Evolutionary conservation across 2,797 vertebrate species (phyloP).

Genomic region (Muscicapa comitata): DNA sequence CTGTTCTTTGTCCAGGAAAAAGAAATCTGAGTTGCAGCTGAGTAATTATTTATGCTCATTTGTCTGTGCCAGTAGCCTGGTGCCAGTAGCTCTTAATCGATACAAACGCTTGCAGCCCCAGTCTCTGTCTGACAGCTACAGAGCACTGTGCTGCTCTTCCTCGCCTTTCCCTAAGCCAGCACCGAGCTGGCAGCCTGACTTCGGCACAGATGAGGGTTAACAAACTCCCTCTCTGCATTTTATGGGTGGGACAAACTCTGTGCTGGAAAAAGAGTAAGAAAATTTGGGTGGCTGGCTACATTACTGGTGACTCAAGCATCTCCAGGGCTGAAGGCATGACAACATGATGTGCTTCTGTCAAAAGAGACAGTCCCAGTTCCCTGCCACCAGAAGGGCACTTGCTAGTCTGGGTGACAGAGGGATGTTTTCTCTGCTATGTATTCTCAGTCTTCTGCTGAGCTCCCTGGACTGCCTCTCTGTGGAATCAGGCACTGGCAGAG

Average conservation of each 20-base stretch:
- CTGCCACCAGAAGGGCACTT: not conserved
- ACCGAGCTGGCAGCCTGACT: not conserved
- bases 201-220: not conserved
- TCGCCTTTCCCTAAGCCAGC: not conserved
- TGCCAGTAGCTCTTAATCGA: not conserved
- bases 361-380: not conserved
- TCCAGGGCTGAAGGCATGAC: not conserved
- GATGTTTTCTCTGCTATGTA: not conserved
- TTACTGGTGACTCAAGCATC: not conserved
- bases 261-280: not conserved
- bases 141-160: not conserved
- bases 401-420: not conserved
- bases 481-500: not conserved
- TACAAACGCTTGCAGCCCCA: not conserved
- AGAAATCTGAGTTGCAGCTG: constrained; percentile 10
- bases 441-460: not conserved
- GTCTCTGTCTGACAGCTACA: not conserved
- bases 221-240: not conserved
- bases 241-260: not conserved
- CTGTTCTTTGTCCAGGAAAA: constrained; percentile 14
- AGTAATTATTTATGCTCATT: constrained; percentile 17
- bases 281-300: not conserved
- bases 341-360: not conserved
- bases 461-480: not conserved
- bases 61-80: not conserved